phyloP scores from a whole-genome alignment of 2,888 invertebrate genomes.

The Sphecodes monilicornis region DNA sequence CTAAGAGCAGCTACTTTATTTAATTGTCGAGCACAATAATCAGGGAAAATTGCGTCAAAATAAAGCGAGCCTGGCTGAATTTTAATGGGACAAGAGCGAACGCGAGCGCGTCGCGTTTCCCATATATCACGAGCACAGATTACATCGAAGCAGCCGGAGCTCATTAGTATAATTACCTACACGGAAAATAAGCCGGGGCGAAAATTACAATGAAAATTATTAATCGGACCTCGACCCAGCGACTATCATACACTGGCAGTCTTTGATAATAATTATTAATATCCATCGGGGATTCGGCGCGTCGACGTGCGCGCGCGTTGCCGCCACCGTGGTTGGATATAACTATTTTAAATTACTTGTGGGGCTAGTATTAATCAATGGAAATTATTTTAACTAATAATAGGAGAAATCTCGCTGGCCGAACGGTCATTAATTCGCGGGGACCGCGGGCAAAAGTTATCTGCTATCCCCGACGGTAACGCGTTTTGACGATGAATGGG shows the following conservation, averaged over 20 bases:
- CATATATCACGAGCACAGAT: conserved; percentile 12
- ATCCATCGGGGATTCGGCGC: background rate
- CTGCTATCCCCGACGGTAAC: background rate
- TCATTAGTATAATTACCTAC: conserved; percentile 47
- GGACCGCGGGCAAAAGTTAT: conserved; percentile 36
- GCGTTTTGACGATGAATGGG: conserved; percentile 28
- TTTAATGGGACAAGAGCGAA: background rate
- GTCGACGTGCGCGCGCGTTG: background rate
- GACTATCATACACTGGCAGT: conserved; percentile 3
- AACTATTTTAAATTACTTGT: conserved; percentile 17
- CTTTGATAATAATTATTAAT: conserved; percentile 51
- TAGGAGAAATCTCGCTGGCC: conserved; percentile 6
- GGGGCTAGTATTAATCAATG: conserved; percentile 37
- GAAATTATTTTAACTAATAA: conserved; percentile 56
- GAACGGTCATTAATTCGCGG: conserved; percentile 35
- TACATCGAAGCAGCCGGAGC: conserved; percentile 9
- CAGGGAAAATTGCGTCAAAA: conserved; percentile 7
- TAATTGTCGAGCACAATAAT: conserved; percentile 3
- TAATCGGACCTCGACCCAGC: conserved; percentile 13
- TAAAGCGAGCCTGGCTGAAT: background rate
- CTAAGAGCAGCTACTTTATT: background rate
- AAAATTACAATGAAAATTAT: conserved; percentile 38
- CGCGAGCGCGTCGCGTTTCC: background rate
- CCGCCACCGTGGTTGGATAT: background rate
- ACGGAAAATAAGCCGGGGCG: conserved; percentile 19